Conservation (phyloP, 2,113 vertebrate species). For the Benitochromis conjunctus region DNA sequence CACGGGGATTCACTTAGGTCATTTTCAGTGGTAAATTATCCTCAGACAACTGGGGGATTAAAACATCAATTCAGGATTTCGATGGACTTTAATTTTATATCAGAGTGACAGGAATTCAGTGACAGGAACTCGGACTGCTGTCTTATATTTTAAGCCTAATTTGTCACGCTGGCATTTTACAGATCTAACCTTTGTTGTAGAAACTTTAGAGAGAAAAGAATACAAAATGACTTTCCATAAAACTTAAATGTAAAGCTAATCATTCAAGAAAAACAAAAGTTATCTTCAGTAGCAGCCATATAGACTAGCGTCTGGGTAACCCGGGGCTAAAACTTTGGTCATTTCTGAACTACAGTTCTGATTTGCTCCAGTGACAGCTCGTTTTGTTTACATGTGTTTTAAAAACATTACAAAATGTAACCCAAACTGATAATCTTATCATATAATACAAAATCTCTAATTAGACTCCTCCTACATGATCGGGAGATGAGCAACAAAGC, state of each 20-base stretch:
- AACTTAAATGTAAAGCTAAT: not conserved
- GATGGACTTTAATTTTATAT: not conserved
- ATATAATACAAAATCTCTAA: no score
- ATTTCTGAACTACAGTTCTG: not conserved
- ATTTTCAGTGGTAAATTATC: not conserved
- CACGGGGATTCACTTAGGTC: rapidly evolving
- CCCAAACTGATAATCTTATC: no score
- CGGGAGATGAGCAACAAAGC: no score
- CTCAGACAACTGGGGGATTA: not conserved
- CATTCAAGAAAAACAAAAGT: no score
- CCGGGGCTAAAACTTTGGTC: no score
- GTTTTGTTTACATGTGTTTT: no score
- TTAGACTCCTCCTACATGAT: no score
- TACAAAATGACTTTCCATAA: not conserved
- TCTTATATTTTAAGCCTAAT: not conserved
- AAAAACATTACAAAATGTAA: no score
- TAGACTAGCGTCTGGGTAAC: no score
- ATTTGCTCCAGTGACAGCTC: no score
- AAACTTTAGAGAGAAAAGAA: not conserved
- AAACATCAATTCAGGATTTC: not conserved
- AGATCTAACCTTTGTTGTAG: not conserved
- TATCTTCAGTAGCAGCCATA: no score
- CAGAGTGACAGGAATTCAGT: not conserved
- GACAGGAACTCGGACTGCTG: not conserved
- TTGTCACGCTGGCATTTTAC: not conserved